Evolutionary conservation across 2,113 vertebrate species (phyloP).

Genomic region (Acanthisitta chloris): DNA sequence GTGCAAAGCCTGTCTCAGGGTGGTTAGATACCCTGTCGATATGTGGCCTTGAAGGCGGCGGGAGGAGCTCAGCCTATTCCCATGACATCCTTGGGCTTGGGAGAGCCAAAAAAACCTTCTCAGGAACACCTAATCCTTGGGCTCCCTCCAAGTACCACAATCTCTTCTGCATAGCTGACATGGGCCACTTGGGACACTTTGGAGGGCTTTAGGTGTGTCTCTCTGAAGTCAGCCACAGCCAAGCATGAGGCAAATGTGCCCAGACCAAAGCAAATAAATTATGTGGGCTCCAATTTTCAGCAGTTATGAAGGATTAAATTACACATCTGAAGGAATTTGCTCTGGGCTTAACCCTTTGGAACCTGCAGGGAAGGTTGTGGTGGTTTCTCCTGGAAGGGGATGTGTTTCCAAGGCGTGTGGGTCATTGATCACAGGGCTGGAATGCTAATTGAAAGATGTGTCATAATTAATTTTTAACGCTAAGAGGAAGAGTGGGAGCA

Average conservation of each 20-base stretch:
- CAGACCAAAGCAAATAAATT: slow-evolving; percentile 88
- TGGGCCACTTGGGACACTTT: slow-evolving; percentile 82
- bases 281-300: slow-evolving; percentile 82
- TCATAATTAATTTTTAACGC: background rate
- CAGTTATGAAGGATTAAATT: slow-evolving; percentile 84
- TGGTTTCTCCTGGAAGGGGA: background rate
- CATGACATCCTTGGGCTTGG: slow-evolving; percentile 77
- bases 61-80: slow-evolving; percentile 78
- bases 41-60: slow-evolving; percentile 70
- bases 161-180: slow-evolving; percentile 79
- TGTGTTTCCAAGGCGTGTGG: background rate
- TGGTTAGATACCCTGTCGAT: slow-evolving; percentile 77
- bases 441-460: background rate
- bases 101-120: slow-evolving; percentile 81
- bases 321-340: slow-evolving; percentile 71
- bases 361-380: background rate
- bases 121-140: slow-evolving; percentile 94
- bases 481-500: background rate
- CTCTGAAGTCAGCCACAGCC: slow-evolving; percentile 85
- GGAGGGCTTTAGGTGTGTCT: slow-evolving; percentile 91
- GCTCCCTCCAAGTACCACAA: slow-evolving; percentile 82
- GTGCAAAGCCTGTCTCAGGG: slow-evolving; percentile 77
- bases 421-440: background rate
- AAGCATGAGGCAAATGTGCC: slow-evolving; percentile 84
- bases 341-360: slow-evolving; percentile 76